Evolutionary conservation across 2,797 vertebrate species (phyloP).

Genomic region (Allobates femoralis): DNA sequence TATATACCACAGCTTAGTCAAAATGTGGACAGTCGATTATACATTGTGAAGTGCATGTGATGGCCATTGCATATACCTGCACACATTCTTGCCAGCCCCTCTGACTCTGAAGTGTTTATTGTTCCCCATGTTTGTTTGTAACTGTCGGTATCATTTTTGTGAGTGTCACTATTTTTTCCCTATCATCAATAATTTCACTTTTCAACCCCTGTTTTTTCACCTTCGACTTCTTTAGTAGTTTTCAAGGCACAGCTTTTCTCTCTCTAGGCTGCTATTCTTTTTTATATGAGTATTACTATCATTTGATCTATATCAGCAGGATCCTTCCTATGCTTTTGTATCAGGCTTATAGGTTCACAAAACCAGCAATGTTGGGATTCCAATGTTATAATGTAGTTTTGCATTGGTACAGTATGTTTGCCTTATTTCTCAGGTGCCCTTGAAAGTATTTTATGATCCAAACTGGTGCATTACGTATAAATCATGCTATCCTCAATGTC

Average conservation of each 20-base stretch:
- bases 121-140: conserved; percentile 41
- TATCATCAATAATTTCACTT: conserved; percentile 70
- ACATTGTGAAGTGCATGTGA: conserved; percentile 10
- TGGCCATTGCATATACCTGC: conserved; percentile 2
- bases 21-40: background rate
- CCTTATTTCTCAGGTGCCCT: background rate
- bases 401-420: background rate
- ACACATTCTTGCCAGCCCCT: conserved; percentile 45
- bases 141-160: conserved; percentile 59
- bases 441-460: background rate
- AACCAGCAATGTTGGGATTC: background rate
- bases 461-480: background rate
- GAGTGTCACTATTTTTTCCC: conserved; percentile 70
- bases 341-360: background rate
- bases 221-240: background rate
- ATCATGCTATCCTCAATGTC: conserved; percentile 20
- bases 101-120: conserved; percentile 40
- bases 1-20: background rate
- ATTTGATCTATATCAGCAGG: background rate
- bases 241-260: background rate
- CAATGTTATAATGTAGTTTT: background rate
- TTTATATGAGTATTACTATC: background rate
- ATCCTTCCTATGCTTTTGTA: background rate
- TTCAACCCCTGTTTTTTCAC: conserved; percentile 22
- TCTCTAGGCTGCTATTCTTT: conserved; percentile 4